Conservation (phyloP, 2,113 vertebrate species). For the Boleophthalmus pectinirostris region DNA sequence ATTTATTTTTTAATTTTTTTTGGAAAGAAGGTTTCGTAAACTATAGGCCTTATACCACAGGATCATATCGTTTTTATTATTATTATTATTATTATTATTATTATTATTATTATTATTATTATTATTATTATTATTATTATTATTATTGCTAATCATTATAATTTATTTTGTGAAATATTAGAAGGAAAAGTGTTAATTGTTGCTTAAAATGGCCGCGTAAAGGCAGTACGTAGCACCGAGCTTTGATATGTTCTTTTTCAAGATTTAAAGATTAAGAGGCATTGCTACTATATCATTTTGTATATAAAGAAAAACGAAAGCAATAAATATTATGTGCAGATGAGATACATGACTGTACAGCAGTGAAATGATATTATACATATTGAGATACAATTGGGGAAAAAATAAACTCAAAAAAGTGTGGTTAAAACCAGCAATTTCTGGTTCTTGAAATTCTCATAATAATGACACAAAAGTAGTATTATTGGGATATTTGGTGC, state of each 20-base stretch:
- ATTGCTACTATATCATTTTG: not conserved
- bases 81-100: slow-evolving; percentile 38
- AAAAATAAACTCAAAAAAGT: no score
- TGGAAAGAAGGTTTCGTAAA: not conserved
- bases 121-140: not conserved
- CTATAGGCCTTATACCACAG: not conserved
- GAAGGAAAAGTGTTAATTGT: not conserved
- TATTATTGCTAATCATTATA: not conserved
- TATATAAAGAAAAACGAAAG: not conserved
- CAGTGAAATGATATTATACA: no score
- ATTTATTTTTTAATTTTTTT: no score
- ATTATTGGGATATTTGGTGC: not conserved
- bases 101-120: slow-evolving; percentile 21
- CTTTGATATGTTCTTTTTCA: not conserved
- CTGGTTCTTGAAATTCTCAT: not conserved
- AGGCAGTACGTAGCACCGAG: not conserved
- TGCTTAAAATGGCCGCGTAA: not conserved
- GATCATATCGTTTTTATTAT: slow-evolving; percentile 25
- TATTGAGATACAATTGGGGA: no score
- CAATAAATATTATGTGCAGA: no score
- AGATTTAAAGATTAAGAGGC: not conserved
- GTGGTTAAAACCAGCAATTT: no score
- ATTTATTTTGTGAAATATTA: not conserved
- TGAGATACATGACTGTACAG: no score
- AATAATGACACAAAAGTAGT: not conserved